Conservation (phyloP, 2,113 vertebrate species). For the Pandion haliaetus region DNA sequence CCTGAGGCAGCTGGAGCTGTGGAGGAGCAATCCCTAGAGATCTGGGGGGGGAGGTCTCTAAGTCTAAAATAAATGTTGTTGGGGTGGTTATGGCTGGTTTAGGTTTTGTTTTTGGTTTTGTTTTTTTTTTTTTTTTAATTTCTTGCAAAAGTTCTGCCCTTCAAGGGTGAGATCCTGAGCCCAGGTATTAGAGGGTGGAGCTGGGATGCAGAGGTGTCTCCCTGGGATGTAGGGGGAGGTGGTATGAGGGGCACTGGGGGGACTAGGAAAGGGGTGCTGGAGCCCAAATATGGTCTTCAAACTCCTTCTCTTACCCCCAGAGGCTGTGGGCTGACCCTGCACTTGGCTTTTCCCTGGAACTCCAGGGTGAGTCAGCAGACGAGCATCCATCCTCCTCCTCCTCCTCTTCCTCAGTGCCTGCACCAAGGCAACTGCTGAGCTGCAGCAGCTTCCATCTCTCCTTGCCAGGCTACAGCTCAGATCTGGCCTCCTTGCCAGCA, state of each 20-base stretch:
- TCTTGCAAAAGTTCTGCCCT: not conserved
- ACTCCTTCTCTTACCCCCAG: not conserved
- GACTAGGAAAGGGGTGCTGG: not conserved
- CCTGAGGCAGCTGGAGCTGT: no score
- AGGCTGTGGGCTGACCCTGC: not conserved
- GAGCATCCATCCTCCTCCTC: not conserved
- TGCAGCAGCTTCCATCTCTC: constrained; percentile 5
- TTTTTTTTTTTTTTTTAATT: no score
- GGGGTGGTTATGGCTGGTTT: not conserved
- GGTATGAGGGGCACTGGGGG: no score
- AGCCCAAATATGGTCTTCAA: not conserved
- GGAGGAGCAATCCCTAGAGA: not conserved
- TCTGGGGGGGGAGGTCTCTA: not conserved
- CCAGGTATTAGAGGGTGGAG: not conserved
- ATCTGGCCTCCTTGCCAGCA: not conserved
- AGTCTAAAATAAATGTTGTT: not conserved
- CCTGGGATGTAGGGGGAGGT: no score
- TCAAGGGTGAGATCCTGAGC: not conserved
- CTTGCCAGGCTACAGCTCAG: not conserved
- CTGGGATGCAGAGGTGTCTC: not conserved
- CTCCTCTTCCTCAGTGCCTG: not conserved
- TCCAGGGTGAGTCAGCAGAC: not conserved
- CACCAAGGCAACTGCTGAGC: not conserved
- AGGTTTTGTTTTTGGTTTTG: no score
- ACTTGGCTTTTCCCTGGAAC: not conserved